Conservation (phyloP, 1,140 invertebrate species). For the Leguminivora glycinivorella region DNA sequence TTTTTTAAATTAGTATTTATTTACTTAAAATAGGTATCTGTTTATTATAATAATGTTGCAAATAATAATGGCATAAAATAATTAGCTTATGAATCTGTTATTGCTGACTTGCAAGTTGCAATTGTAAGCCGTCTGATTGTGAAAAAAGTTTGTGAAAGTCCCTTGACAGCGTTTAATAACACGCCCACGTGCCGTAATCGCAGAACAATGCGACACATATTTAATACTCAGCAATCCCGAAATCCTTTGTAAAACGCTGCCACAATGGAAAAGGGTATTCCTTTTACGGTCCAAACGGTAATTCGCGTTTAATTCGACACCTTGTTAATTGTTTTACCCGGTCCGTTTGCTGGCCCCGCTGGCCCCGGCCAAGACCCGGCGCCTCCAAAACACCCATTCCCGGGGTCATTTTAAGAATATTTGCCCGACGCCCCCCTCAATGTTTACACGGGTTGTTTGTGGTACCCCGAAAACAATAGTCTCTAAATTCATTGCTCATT, state of each 20-base stretch:
- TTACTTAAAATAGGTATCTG: too few relatives aligned
- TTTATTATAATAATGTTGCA: too few relatives aligned
- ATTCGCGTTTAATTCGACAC: constrained; percentile 79
- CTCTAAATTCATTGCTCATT: constrained; percentile 78
- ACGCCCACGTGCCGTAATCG: constrained; percentile 57
- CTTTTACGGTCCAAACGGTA: constrained; percentile 74
- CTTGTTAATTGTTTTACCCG: constrained; percentile 77
- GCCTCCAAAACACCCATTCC: constrained; percentile 47
- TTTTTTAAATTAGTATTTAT: too few relatives aligned
- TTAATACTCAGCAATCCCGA: constrained; percentile 75
- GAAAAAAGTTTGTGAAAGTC: constrained; percentile 13
- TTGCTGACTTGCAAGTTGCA: too few relatives aligned
- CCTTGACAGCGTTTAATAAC: neutral
- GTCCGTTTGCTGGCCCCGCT: constrained; percentile 71
- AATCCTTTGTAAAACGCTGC: constrained; percentile 71
- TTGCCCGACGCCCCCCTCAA: constrained; percentile 65
- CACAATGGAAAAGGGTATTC: constrained; percentile 77
- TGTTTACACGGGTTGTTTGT: constrained; percentile 77
- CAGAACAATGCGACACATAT: constrained; percentile 70
- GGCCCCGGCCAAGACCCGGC: constrained; percentile 59
- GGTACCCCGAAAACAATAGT: constrained; percentile 77
- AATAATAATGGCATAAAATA: too few relatives aligned
- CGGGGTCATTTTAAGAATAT: constrained; percentile 78
- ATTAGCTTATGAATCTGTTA: too few relatives aligned
- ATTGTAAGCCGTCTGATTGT: neutral